Conservation (phyloP, 2,113 vertebrate genomes). For the Camelus bactrianus region DNA sequence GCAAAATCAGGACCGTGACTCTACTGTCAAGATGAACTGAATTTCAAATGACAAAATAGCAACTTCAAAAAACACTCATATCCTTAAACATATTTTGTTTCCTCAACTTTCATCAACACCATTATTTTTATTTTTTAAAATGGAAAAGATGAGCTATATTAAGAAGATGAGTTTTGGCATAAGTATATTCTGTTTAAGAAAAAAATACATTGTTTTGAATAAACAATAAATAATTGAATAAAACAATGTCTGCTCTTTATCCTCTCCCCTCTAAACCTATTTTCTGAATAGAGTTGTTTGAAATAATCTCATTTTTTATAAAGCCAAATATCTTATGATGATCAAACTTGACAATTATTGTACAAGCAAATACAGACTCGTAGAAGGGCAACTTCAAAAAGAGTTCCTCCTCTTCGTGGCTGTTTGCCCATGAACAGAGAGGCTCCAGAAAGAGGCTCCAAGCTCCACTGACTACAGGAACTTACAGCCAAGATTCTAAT, state of each 20-base stretch:
- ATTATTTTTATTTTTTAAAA: neutral
- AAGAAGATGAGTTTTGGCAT: neutral
- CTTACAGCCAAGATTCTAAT: conserved; percentile 70
- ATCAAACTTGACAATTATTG: neutral
- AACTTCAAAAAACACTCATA: neutral
- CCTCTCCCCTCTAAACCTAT: neutral
- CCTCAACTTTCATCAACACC: neutral
- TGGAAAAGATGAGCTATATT: neutral
- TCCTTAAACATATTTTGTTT: neutral
- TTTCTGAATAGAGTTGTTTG: neutral
- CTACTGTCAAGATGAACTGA: neutral
- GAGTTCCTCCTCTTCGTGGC: conserved; percentile 44
- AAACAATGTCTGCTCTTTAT: neutral
- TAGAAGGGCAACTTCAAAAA: conserved; percentile 68
- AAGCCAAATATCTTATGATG: conserved; percentile 19
- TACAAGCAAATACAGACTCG: conserved; percentile 26
- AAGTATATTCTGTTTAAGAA: neutral
- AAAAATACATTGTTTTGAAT: neutral
- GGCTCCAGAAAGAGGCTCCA: conserved; percentile 44
- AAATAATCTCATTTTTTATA: conserved; percentile 36
- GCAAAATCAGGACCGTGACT: neutral
- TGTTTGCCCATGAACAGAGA: conserved; percentile 28
- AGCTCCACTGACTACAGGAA: conserved; percentile 57
- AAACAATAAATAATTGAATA: too few species aligned
- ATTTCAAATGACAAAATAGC: neutral